A percentile compares a stretch with the other conserved stretches of the same genome.
These are phyloP conservation scores for Cottoperca gobio DNA, from an alignment of 2,797 vertebrate species.

Conservation along the genomic window DNA sequence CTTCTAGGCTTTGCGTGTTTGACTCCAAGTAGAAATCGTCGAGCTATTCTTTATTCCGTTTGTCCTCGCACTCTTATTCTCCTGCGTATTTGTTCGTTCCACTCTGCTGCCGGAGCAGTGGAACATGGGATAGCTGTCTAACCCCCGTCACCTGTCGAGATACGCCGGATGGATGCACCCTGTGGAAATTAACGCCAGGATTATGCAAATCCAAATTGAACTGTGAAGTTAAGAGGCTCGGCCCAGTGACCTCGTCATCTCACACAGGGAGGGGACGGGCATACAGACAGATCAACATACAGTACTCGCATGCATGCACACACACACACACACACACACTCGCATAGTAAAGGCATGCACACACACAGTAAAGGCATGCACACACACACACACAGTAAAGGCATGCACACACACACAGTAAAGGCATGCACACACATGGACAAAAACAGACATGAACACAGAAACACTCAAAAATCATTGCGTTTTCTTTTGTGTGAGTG, in stretches of 20 bases:
- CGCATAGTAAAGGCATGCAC: not conserved
- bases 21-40: conserved; percentile 10
- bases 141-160: conserved; percentile 77
- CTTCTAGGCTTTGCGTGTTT: not conserved
- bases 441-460: conserved; percentile 9
- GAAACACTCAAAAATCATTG: not conserved
- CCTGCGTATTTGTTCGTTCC: conserved; percentile 38
- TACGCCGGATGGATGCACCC: conserved; percentile 63
- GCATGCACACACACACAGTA: not conserved
- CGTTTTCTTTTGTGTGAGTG: conserved; percentile 4
- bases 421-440: not conserved
- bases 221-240: conserved; percentile 77
- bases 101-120: conserved; percentile 48
- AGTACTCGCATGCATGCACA: conserved; percentile 16
- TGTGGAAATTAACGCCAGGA: conserved; percentile 74
- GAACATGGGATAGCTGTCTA: conserved; percentile 68
- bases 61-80: conserved; percentile 24
- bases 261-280: conserved; percentile 25
- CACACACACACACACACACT: too few relatives aligned
- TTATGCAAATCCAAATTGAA: conserved; percentile 84
- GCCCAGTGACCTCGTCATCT: conserved; percentile 75
- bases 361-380: not conserved
- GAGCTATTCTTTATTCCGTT: conserved; percentile 9
- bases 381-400: not conserved
- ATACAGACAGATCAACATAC: conserved; percentile 35